Evolutionary conservation across 2,888 invertebrate genomes (phyloP).

Genomic region (Melieria omissa): DNA sequence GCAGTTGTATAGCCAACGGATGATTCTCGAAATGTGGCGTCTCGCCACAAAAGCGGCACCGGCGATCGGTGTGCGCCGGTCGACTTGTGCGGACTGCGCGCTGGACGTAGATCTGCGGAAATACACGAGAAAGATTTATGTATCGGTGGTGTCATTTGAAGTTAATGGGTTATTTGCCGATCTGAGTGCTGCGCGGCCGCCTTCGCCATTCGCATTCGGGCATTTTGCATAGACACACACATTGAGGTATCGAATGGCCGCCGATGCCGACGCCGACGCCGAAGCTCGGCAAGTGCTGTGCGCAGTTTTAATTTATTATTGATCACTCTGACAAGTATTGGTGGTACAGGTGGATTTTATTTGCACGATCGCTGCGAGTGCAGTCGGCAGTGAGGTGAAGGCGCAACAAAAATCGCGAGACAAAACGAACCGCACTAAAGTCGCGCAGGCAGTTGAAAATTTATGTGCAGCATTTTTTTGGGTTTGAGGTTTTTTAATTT

Average conservation of each 20-base stretch:
- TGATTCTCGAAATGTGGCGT: conserved; percentile 1
- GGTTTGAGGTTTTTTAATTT: conserved; percentile 24
- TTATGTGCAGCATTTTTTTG: too few relatives aligned
- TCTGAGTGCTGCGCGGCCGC: conserved; percentile 16
- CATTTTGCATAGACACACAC: conserved; percentile 9
- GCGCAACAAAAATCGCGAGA: conserved; percentile 24
- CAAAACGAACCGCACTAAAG: background rate
- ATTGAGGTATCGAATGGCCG: background rate
- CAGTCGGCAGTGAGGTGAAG: conserved; percentile 23
- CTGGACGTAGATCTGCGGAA: background rate
- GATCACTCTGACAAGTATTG: conserved; percentile 42
- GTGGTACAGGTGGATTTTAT: conserved; percentile 28
- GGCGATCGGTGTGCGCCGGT: conserved; percentile 15
- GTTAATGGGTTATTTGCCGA: conserved; percentile 59
- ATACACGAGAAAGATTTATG: conserved; percentile 55
- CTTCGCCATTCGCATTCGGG: background rate
- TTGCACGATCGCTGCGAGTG: background rate
- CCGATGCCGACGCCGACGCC: conserved; percentile 3
- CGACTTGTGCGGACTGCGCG: background rate
- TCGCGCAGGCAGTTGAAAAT: too few relatives aligned
- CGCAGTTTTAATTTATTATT: conserved; percentile 44
- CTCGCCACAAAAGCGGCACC: conserved; percentile 13
- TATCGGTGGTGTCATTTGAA: conserved; percentile 59
- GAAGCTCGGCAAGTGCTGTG: conserved; percentile 22
- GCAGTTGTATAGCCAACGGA: background rate